Evolutionary conservation across 1,140 invertebrate genomes (phyloP), one percentile per base, ranked within the genome.

Genomic region (Eurosta solidaginis): DNA sequence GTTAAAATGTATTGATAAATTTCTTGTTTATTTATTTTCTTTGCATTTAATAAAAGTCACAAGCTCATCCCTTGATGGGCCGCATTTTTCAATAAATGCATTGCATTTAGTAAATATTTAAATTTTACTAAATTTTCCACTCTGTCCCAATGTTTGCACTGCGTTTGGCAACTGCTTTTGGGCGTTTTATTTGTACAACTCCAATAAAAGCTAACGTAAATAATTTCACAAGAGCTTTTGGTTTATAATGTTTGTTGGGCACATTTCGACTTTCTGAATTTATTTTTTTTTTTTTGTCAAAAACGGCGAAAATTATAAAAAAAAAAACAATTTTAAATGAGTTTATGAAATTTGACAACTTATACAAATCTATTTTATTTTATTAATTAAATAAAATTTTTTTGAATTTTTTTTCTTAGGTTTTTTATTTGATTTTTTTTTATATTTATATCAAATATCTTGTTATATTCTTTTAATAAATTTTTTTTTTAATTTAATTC

Each of bases 31-130:
- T 52, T 52, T n/a, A 22, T 63, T 68, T 29, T 54, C 9, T 54
- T 12, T 54, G 45, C n/a, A 14, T n/a, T 49, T 49, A 14, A 4
- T 5, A 22, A 52, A 52, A 3, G n/a, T 52, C 49, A 22, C 49
- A 22, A 52, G 49, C 49, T 22, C n/a, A 10, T 6, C 49, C 5
- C 4, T 7, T 22, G 5, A 5, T 68, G 33, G 33, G 12, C n/a
- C 40, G 59, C 59, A 68, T 68, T 68, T 20, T 42, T 40, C 59
- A 68, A 29, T 2, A 33, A 33, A 29, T 14, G 25, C 36, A 68
- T 68, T n/a, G 59, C 36, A 22, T 68, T 68, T 68, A 12, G 59
- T 36, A 68, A 68, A 68, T 68, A 68, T 68, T 68, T 40, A 20
- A 68, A 68, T 68, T 68, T 68, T 17, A 27, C 22, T 68, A 33